Percentiles rank a stretch among this genome's conserved stretches.
phyloP scores from a whole-genome alignment of 2,888 invertebrate genomes.

The Mesochorus sp. region DNA sequence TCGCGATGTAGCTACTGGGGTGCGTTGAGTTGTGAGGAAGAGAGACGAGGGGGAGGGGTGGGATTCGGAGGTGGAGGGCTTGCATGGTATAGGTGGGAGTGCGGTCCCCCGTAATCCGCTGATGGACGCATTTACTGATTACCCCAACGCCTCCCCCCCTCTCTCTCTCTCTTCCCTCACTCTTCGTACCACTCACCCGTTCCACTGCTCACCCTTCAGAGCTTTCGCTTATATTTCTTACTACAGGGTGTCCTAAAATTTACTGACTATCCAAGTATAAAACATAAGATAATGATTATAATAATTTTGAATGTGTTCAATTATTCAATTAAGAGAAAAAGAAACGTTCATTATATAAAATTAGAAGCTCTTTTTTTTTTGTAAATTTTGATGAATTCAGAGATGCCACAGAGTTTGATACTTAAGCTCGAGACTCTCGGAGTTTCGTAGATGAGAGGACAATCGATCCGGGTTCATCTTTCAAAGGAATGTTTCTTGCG shows the following conservation, averaged over 20 bases:
- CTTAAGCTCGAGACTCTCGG: no score
- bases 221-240: constrained; percentile 76
- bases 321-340: no score
- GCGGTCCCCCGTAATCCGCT: constrained; percentile 77
- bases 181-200: constrained; percentile 47
- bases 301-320: no score
- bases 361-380: constrained; percentile 5
- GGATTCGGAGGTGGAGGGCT: constrained; percentile 60
- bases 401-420: not conserved
- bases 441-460: no score
- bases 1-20: constrained; percentile 44
- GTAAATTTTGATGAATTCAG: not conserved
- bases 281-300: no score
- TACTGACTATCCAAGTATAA: no score
- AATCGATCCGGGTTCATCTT: no score
- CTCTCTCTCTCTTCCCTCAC: constrained; percentile 20
- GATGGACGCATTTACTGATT: constrained; percentile 80
- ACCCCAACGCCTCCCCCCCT: constrained; percentile 71
- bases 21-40: constrained; percentile 62
- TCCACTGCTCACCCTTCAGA: constrained; percentile 64
- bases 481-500: no score
- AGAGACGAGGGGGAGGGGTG: no score
- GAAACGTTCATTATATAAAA: not conserved
- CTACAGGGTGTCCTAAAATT: constrained; percentile 72
- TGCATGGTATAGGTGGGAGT: constrained; percentile 66